phyloP scores from a whole-genome alignment of 2,888 invertebrate species.

The Cephus pygmeus region DNA sequence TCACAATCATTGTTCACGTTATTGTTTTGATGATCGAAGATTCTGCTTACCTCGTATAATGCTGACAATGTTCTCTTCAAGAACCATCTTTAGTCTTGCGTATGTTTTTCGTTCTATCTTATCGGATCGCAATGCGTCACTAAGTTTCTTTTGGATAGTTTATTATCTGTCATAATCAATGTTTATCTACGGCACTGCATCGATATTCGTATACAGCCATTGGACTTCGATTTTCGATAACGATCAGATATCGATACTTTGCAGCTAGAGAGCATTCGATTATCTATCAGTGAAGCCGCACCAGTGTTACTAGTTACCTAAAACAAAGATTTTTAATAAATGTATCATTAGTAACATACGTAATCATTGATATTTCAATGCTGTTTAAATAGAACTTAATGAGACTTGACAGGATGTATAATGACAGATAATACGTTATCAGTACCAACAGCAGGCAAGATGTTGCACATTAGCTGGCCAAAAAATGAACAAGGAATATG shows the following conservation, averaged over 20 bases:
- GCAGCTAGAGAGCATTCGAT: neutral
- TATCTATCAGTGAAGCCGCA: neutral
- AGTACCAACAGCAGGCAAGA: neutral
- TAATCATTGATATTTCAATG: neutral
- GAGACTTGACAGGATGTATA: neutral
- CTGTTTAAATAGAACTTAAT: neutral
- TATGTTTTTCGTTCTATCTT: neutral
- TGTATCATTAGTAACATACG: neutral
- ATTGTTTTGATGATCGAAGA: neutral
- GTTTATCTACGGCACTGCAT: neutral
- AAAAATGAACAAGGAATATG: neutral
- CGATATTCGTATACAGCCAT: neutral
- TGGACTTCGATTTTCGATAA: neutral
- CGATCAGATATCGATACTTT: neutral
- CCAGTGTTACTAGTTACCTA: neutral
- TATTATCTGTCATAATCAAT: neutral
- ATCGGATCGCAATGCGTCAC: conserved; percentile 1
- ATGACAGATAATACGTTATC: neutral
- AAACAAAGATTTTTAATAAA: neutral
- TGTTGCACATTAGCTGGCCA: neutral
- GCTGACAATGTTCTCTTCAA: neutral
- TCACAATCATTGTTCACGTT: neutral
- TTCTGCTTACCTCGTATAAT: neutral
- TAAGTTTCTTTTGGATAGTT: neutral
- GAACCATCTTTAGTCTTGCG: neutral